phyloP scores from a whole-genome alignment of 1,140 invertebrate genomes.

The Apocrypta bakeri region DNA sequence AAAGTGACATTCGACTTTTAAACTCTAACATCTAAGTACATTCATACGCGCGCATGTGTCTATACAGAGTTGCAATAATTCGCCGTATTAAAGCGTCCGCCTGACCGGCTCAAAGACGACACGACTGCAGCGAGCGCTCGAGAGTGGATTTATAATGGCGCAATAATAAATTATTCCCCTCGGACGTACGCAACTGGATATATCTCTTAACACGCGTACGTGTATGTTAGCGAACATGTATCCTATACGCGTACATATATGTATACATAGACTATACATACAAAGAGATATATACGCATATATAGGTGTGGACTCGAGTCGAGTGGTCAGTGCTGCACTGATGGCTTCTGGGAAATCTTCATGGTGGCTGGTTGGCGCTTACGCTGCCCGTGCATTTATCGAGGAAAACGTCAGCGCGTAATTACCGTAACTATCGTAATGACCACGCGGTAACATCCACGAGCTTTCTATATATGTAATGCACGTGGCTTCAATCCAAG shows the following conservation, averaged over 20 bases:
- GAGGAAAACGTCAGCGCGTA: slow-evolving; percentile 66
- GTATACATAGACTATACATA: too few species aligned
- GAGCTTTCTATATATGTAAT: neutral
- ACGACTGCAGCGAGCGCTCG: slow-evolving; percentile 52
- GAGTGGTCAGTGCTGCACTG: slow-evolving; percentile 53
- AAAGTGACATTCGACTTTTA: slow-evolving; percentile 27
- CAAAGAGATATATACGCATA: neutral
- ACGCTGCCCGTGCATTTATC: slow-evolving; percentile 42
- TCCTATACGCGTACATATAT: neutral
- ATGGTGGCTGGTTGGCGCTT: slow-evolving; percentile 53
- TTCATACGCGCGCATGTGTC: neutral
- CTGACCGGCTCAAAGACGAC: slow-evolving; percentile 22
- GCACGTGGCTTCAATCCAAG: neutral
- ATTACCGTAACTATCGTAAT: slow-evolving; percentile 66
- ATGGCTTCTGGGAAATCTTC: slow-evolving; percentile 67
- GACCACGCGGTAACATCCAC: slow-evolving; percentile 42
- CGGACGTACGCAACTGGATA: slow-evolving; percentile 60
- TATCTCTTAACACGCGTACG: slow-evolving; percentile 60
- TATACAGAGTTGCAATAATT: slow-evolving; percentile 12
- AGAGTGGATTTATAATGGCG: slow-evolving; percentile 63
- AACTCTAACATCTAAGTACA: neutral
- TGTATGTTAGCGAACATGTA: too few species aligned
- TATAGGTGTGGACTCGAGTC: slow-evolving; percentile 23
- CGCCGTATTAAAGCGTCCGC: slow-evolving; percentile 55
- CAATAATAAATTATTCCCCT: slow-evolving; percentile 67